Percentiles rank a stretch among this genome's conserved stretches.
phyloP scores from a whole-genome alignment of 2,797 vertebrate species.

The Takifugu rubripes region DNA sequence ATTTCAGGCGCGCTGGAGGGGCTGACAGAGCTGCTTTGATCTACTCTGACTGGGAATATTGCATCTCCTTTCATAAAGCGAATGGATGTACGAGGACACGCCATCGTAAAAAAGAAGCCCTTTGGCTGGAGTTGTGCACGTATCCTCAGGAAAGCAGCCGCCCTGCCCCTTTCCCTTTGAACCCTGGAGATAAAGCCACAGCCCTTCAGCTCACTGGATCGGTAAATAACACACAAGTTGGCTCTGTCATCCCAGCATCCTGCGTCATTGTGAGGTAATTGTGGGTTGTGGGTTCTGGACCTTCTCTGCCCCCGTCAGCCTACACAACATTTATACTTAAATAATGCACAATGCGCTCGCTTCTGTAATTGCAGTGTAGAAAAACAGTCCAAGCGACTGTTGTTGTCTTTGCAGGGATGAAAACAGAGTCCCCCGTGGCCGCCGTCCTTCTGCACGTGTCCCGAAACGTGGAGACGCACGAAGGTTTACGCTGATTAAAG shows the following conservation, averaged over 20 bases:
- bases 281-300: conserved; percentile 66
- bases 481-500: too few species aligned
- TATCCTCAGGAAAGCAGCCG: background rate
- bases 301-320: conserved; percentile 42
- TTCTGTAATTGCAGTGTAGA: conserved; percentile 69
- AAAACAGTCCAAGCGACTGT: conserved; percentile 34
- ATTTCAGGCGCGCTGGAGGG: conserved; percentile 33
- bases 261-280: conserved; percentile 80
- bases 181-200: conserved; percentile 18
- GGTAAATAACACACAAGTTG: conserved; percentile 53
- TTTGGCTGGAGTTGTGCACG: conserved; percentile 9
- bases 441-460: background rate
- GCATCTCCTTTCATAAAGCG: conserved; percentile 33
- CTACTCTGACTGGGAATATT: conserved; percentile 28
- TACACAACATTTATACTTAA: conserved; percentile 22
- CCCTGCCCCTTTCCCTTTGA: conserved; percentile 27
- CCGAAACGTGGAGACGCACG: background rate
- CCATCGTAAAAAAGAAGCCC: conserved; percentile 18
- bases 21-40: conserved; percentile 47
- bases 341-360: conserved; percentile 53
- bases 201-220: conserved; percentile 35
- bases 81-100: background rate
- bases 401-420: too few species aligned
- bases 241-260: conserved; percentile 44
- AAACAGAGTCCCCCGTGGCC: too few species aligned